These are phyloP conservation scores for Orthochromis indermauri DNA, from an alignment of 2,113 vertebrate species.

Conservation along the genomic window DNA sequence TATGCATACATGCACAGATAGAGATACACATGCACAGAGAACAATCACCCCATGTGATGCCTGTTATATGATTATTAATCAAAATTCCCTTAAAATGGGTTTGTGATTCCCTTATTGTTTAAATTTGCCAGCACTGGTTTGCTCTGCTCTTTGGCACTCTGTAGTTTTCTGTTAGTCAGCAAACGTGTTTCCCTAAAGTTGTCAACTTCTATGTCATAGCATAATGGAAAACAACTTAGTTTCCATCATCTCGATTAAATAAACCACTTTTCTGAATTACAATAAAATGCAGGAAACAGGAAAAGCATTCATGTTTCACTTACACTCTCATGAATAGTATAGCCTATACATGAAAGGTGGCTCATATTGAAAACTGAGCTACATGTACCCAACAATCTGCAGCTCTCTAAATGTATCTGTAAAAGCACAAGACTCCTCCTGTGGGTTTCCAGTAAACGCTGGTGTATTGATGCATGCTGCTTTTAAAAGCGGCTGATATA, in stretches of 20 bases:
- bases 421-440: not conserved
- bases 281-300: not conserved
- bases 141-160: not conserved
- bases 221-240: not conserved
- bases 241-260: not conserved
- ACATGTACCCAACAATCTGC: not conserved
- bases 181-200: not conserved
- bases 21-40: not conserved
- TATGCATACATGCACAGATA: not conserved
- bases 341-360: not conserved
- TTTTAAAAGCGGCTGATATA: not conserved
- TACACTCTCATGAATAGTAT: not conserved
- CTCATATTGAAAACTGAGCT: not conserved
- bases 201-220: not conserved
- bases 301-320: not conserved
- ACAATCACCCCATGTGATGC: not conserved
- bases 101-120: not conserved
- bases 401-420: not conserved
- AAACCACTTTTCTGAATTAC: not conserved
- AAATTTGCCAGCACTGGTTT: not conserved
- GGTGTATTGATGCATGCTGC: not conserved
- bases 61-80: not conserved
- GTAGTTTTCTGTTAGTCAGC: not conserved
- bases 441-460: not conserved
- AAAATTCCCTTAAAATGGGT: not conserved